Conservation (phyloP, 2,888 invertebrate species). For the Leucoma salicis region DNA sequence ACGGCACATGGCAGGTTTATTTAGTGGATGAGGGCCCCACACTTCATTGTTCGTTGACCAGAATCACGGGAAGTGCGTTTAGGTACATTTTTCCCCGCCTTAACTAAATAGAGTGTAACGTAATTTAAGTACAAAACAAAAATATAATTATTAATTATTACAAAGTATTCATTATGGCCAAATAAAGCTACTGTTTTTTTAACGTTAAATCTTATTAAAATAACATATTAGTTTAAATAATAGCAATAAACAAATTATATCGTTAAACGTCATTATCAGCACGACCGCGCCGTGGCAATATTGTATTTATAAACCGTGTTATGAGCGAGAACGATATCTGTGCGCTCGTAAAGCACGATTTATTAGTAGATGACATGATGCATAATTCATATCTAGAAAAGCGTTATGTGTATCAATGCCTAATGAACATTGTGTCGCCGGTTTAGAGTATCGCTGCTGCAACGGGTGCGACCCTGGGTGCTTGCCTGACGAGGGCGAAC, state of each 20-base stretch:
- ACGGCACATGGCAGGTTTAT: no score
- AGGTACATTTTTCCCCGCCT: no score
- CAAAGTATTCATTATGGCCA: no score
- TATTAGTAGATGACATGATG: conserved; percentile 27
- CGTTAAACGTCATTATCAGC: conserved; percentile 28
- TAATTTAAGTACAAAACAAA: no score
- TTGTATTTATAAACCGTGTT: conserved; percentile 41
- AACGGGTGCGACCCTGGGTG: conserved; percentile 80
- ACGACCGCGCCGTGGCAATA: conserved; percentile 28
- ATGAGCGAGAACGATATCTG: conserved; percentile 33
- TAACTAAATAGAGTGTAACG: no score
- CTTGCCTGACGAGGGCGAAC: conserved; percentile 81
- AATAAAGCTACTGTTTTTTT: not conserved
- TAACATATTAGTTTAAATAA: conserved; percentile 11
- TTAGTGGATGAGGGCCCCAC: no score
- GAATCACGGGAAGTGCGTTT: no score
- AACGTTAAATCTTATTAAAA: not conserved
- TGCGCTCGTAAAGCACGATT: conserved; percentile 22
- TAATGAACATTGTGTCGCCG: conserved; percentile 28
- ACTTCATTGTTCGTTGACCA: no score
- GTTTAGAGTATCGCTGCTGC: conserved; percentile 78
- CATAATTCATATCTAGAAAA: conserved; percentile 29
- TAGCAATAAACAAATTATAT: conserved; percentile 22
- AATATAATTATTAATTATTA: no score
- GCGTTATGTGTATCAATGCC: conserved; percentile 18